A percentile compares a stretch with the other conserved stretches of the same genome.
These are phyloP conservation scores for Oncorhynchus masou DNA, from an alignment of 2,113 vertebrate species.

Conservation along the genomic window DNA sequence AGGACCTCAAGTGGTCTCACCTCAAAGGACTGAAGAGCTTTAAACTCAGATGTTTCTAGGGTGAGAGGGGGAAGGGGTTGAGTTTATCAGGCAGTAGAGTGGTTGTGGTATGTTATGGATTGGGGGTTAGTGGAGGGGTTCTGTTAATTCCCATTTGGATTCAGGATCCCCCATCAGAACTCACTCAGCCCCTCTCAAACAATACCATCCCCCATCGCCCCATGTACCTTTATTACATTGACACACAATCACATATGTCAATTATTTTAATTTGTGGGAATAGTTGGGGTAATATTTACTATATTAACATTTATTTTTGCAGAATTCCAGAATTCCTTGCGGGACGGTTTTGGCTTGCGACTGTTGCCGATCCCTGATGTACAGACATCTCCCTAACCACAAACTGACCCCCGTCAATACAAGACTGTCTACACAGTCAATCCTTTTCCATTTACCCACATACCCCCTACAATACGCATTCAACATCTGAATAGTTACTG, in stretches of 20 bases:
- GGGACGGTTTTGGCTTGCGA: not conserved
- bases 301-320: too few species aligned
- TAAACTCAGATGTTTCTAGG: slow-evolving; percentile 42
- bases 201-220: slow-evolving; percentile 34
- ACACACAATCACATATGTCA: too few species aligned
- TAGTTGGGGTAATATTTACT: too few species aligned
- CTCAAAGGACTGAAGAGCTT: slow-evolving; percentile 30
- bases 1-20: slow-evolving; percentile 18
- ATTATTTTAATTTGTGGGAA: too few species aligned
- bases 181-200: slow-evolving; percentile 47
- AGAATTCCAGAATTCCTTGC: too few species aligned
- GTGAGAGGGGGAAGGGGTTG: slow-evolving; percentile 6
- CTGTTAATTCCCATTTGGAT: slow-evolving; percentile 22
- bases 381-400: slow-evolving; percentile 11
- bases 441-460: not conserved
- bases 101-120: slow-evolving; percentile 38
- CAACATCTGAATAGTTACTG: slow-evolving; percentile 19
- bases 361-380: not conserved
- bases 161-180: slow-evolving; percentile 20
- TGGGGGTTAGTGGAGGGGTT: not conserved
- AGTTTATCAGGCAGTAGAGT: slow-evolving; percentile 21
- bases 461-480: not conserved
- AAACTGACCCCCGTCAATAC: slow-evolving; percentile 26
- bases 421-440: slow-evolving; percentile 13
- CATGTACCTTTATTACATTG: too few species aligned